Evolutionary conservation across 2,888 invertebrate genomes (phyloP), one percentile per base, ranked within the genome.

Genomic region (Hymenopus coronatus): DNA sequence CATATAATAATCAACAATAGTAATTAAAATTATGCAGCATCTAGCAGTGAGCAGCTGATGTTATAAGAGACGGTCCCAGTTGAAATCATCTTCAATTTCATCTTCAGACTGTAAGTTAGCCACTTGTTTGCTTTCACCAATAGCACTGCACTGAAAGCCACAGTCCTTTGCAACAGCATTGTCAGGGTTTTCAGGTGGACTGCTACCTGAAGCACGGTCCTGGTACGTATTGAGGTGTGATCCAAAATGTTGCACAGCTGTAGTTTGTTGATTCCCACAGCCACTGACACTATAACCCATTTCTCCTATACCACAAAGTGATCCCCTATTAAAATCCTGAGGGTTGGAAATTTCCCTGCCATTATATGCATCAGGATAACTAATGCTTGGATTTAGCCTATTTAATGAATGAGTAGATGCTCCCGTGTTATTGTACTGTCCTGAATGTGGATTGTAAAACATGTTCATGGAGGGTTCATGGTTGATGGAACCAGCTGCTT

Each of bases 11-110:
- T 33, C 46, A 89, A 86, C 46, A 89, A 89, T 33, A 70, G 28
- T 86, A 28, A 89, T 82, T 28, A 54, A 70, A 28, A 27, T 33
- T 33, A 88, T 28, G 54, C 83, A 28, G 46, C 54, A 89, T 28
- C 82, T 82, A 87, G 28, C n/a, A 25, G 27, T 84, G 15, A 82
- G 12, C 33, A 88, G 84, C 84, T 40, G 46, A 83, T 89, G 90
- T 90, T 90, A 90, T 90, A 90, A 90, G 14, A 90, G 88, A n/a
- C 84, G 83, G 84, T 90, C 90, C 90, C 90, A 90, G 28, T 89
- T 89, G 86, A 88, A 90, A 27, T 88, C 88, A 83, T 88, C 88
- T 84, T 88, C 88, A 81, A 89, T 84, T n/a, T 85, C 85, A 81
- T 89, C 88, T 28, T 88, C 89, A 27, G 89, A 85, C 15, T 88